These are phyloP conservation scores for Cenopis cana DNA, from an alignment of 2,888 invertebrate genomes.

Conservation along the genomic window DNA sequence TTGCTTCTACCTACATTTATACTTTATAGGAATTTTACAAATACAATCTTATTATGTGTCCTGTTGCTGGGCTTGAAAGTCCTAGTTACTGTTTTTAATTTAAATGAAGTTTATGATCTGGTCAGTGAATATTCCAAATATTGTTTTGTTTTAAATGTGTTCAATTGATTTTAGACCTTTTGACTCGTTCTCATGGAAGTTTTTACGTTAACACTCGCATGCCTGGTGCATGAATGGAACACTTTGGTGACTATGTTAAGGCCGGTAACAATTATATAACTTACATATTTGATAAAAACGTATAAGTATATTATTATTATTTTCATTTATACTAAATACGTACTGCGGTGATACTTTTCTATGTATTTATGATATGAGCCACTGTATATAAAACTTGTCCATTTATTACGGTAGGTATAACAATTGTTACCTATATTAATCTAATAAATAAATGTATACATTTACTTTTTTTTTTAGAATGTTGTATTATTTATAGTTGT, in stretches of 20 bases:
- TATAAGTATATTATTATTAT: not conserved
- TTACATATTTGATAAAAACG: not conserved
- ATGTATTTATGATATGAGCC: not conserved
- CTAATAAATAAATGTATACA: not conserved
- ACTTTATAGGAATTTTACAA: slow-evolving; percentile 43
- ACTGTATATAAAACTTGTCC: not conserved
- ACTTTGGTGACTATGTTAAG: slow-evolving; percentile 37
- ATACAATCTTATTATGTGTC: slow-evolving; percentile 24
- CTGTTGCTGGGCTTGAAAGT: not conserved
- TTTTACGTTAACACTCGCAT: slow-evolving; percentile 21
- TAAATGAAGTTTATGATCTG: slow-evolving; percentile 4
- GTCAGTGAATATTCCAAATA: slow-evolving; percentile 10
- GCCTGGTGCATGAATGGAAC: slow-evolving; percentile 4
- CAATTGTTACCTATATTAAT: slow-evolving; percentile 13
- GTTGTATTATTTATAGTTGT: slow-evolving; percentile 8
- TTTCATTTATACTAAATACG: not conserved
- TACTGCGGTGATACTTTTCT: not conserved
- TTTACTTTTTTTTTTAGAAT: not conserved
- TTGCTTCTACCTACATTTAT: slow-evolving; percentile 27
- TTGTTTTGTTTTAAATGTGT: slow-evolving; percentile 4
- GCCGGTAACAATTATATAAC: slow-evolving; percentile 24
- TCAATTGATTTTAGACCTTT: slow-evolving; percentile 24
- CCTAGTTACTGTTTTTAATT: slow-evolving; percentile 28
- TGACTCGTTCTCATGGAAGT: slow-evolving; percentile 30
- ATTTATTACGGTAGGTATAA: not conserved